phyloP scores from a whole-genome alignment of 2,797 vertebrate genomes.

The Notoglanidium macrostoma region DNA sequence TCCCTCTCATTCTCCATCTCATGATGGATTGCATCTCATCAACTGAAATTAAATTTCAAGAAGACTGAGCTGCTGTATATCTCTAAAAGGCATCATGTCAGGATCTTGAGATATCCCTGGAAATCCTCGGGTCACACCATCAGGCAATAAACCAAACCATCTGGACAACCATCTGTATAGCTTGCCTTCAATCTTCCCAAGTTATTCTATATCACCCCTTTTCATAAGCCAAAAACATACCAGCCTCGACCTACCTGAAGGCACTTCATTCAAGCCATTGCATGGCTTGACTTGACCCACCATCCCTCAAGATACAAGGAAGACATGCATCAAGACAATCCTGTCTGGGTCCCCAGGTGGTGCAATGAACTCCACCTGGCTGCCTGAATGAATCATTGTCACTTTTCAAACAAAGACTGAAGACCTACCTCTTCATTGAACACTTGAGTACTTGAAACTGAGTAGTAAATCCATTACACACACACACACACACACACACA shows the following conservation, averaged over 20 bases:
- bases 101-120: not conserved
- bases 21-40: not conserved
- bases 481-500: not conserved
- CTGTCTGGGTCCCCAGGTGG: conserved; percentile 6
- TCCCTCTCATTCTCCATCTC: too few species aligned
- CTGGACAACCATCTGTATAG: not conserved
- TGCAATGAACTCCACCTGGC: conserved; percentile 16
- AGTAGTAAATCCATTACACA: not conserved
- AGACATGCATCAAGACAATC: conserved; percentile 9
- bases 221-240: not conserved
- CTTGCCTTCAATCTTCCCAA: not conserved
- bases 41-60: not conserved
- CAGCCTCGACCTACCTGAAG: not conserved
- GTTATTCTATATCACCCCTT: not conserved
- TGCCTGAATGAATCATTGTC: conserved; percentile 26
- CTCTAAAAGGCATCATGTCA: not conserved
- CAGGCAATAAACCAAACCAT: too few species aligned
- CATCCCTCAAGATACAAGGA: not conserved
- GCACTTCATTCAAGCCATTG: not conserved
- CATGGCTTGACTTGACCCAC: conserved; percentile 10
- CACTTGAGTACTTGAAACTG: not conserved
- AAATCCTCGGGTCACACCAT: not conserved
- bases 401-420: conserved; percentile 19
- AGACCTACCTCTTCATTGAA: not conserved
- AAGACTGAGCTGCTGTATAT: not conserved